Evolutionary conservation across 2,113 vertebrate genomes (phyloP), one percentile per base, ranked within the genome.

Genomic region (Melanerpes aurifrons): DNA sequence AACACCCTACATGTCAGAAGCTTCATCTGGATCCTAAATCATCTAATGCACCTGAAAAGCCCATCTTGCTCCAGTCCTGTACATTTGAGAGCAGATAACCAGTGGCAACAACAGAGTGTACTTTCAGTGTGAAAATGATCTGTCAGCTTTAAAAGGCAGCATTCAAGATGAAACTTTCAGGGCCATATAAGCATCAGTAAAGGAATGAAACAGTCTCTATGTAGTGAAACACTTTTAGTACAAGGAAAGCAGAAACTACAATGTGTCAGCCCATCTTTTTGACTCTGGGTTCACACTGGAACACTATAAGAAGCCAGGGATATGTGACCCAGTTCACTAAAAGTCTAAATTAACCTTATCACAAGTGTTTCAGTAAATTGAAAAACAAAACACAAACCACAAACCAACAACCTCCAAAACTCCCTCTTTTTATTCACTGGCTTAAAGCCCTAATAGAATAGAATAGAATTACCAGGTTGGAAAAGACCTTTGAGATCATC

Each of bases 271-370:
- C 24, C 53, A 59, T 25, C 17, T 86, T 56, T 81, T 57, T 24
- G 1, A 7, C 20, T 22, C 4, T 4, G 1, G 3, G 3, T 47
- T 47, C 62, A 20, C 28, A 40, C 5, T 14, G 0, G 3, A 61
- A 48, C 10, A 21, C 3, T 6, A 24, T 6, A 32, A 68, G 32
- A 6, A 16, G 4, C 50, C 47, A 28, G 1, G 3, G 43, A 48
- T n/a, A 31, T 7, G 4, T 5, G 53, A 5, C 21, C 7, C 7
- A 78, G 3, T 66, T 75, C 22, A 53, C 12, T 62, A 22, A 76
- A 79, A 6, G 5, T 35, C 28, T 28, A 48, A n/a, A 53, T 25
- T 2, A 43, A 35, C 32, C 17, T 67, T 64, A 22, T 8, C 31
- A 53, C 25, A 75, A 75, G 8, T 37, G 57, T 22, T 18, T 24